phyloP scores from a whole-genome alignment of 2,888 invertebrate species.

The Disparrhopalites patrizii region DNA sequence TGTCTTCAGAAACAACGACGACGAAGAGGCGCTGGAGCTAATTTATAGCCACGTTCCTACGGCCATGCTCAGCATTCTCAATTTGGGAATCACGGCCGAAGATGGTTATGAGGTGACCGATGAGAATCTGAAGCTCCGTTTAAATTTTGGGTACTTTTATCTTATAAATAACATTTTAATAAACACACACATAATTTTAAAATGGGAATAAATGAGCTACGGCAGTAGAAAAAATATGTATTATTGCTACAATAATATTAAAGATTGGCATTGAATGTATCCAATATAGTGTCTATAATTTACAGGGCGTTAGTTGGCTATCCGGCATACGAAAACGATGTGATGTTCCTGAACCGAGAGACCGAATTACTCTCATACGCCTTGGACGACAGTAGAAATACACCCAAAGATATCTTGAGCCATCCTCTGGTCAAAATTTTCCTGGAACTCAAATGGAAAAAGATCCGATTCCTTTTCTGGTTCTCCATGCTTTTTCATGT shows the following conservation, averaged over 20 bases:
- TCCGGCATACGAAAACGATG: neutral
- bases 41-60: conserved; percentile 7
- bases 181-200: neutral
- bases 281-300: neutral
- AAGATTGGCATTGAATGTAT: no score
- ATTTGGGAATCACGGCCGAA: neutral
- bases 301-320: conserved; percentile 7
- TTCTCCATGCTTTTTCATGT: conserved; percentile 23
- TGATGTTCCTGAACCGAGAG: neutral
- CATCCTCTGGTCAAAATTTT: conserved; percentile 24
- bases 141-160: conserved; percentile 16
- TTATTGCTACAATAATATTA: no score
- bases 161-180: neutral
- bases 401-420: conserved; percentile 20
- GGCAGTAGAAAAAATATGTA: no score
- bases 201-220: no score
- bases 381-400: neutral
- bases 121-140: conserved; percentile 18
- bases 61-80: conserved; percentile 16
- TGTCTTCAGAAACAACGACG: neutral
- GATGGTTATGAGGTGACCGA: conserved; percentile 19
- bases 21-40: conserved; percentile 10
- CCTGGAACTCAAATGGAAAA: conserved; percentile 20
- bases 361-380: conserved; percentile 22
- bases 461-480: conserved; percentile 20